These are phyloP conservation scores for Sympetrum striolatum DNA, from an alignment of 2,888 invertebrate genomes.

Conservation along the genomic window DNA sequence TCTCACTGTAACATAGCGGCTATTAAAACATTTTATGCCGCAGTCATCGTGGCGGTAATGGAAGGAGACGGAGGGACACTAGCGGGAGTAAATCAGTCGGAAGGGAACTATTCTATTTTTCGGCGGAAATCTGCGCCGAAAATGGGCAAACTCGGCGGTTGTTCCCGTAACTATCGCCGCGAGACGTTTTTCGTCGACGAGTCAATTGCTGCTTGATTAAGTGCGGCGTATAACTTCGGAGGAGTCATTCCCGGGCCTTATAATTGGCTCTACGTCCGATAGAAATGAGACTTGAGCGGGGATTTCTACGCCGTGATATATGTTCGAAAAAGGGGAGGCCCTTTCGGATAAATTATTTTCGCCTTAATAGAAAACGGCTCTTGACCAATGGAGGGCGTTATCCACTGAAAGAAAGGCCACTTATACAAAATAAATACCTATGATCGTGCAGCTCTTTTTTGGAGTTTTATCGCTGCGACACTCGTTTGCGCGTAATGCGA, in stretches of 20 bases:
- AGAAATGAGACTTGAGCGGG: not conserved
- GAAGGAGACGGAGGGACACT: not conserved
- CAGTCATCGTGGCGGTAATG: conserved; percentile 3
- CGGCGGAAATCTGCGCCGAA: not conserved
- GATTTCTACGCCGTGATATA: not conserved
- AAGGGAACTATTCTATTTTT: not conserved
- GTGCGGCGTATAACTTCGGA: not conserved
- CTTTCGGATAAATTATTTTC: too few relatives aligned
- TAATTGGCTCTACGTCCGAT: not conserved
- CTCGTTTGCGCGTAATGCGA: too few relatives aligned
- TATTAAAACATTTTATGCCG: conserved; percentile 8
- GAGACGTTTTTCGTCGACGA: not conserved
- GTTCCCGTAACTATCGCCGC: not conserved
- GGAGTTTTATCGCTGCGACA: too few relatives aligned
- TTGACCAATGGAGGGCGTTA: too few relatives aligned
- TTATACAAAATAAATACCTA: too few relatives aligned
- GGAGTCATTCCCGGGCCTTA: not conserved
- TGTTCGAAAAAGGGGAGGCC: too few relatives aligned
- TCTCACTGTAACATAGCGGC: not conserved
- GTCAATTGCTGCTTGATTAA: not conserved
- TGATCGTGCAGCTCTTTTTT: too few relatives aligned
- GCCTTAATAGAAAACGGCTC: too few relatives aligned
- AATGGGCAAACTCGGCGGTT: conserved; percentile 13
- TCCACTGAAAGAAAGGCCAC: too few relatives aligned
- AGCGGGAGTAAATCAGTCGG: conserved; percentile 13